Conservation (phyloP, 2,797 vertebrate species). For the Tokudaia tokunoshimensis region DNA sequence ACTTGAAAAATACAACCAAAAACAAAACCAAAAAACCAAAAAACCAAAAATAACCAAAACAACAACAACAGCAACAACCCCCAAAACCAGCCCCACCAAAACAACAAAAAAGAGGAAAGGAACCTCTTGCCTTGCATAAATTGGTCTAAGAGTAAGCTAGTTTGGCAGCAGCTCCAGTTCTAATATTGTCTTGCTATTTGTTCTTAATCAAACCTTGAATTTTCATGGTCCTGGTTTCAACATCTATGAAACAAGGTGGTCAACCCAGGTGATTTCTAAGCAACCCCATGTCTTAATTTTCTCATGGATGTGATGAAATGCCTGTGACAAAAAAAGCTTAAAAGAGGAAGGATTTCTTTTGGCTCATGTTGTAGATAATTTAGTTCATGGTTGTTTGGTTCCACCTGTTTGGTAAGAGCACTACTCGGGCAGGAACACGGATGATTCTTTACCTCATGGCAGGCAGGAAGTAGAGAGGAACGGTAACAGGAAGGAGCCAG, state of each 20-base stretch:
- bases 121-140: not conserved
- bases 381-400: not conserved
- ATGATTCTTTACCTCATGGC: not conserved
- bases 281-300: not conserved
- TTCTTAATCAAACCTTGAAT: not conserved
- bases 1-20: not conserved
- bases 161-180: not conserved
- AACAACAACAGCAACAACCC: too few species aligned
- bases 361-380: not conserved
- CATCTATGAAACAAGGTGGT: not conserved
- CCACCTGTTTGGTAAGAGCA: not conserved
- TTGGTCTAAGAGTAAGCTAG: not conserved
- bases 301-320: not conserved
- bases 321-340: not conserved
- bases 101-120: not conserved
- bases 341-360: not conserved
- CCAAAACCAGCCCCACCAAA: not conserved
- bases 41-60: too few species aligned
- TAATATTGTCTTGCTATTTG: not conserved
- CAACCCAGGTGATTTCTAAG: not conserved
- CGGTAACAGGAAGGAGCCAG: not conserved
- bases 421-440: not conserved
- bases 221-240: not conserved
- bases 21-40: not conserved
- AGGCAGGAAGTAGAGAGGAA: not conserved